These are phyloP conservation scores for Gambusia affinis DNA, from an alignment of 2,113 vertebrate species.

Conservation along the genomic window DNA sequence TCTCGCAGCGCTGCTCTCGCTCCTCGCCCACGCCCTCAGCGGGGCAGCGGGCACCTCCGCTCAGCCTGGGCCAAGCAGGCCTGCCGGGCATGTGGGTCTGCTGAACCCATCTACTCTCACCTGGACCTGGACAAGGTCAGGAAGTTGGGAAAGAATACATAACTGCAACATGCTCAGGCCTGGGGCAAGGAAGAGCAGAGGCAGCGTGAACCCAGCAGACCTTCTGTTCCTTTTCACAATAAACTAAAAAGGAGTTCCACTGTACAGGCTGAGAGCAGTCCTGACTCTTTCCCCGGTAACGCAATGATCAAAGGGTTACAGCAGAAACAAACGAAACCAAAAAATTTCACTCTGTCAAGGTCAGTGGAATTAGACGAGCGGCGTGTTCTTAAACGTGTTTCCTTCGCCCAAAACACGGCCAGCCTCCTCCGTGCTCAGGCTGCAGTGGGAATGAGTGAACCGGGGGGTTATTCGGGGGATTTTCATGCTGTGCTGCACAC, in stretches of 20 bases:
- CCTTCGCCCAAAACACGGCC: conserved; percentile 35
- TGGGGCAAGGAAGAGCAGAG: conserved; percentile 42
- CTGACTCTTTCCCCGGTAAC: conserved; percentile 24
- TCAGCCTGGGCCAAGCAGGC: conserved; percentile 43
- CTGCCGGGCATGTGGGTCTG: conserved; percentile 58
- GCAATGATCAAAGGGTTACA: conserved; percentile 53
- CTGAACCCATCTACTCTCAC: conserved; percentile 45
- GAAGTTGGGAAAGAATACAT: conserved; percentile 43
- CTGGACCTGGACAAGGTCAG: conserved; percentile 67
- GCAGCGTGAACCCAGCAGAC: conserved; percentile 48
- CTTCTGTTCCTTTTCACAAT: conserved; percentile 41
- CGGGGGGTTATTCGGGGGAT: conserved; percentile 55
- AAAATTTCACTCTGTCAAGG: conserved; percentile 47
- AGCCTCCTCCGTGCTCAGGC: conserved; percentile 39
- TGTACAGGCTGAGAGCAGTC: conserved; percentile 10
- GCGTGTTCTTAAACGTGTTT: conserved; percentile 39
- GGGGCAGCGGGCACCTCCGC: conserved; percentile 57
- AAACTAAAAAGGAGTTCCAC: conserved; percentile 24
- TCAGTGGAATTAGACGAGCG: conserved; percentile 51
- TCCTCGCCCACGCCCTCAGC: conserved; percentile 64
- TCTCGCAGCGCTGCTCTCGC: conserved; percentile 57
- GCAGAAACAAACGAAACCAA: conserved; percentile 41
- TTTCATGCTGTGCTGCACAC: conserved; percentile 71
- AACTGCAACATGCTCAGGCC: conserved; percentile 21
- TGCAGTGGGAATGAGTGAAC: conserved; percentile 61